These are phyloP conservation scores for Cossypha polioptera DNA, from an alignment of 2,797 vertebrate genomes.

Conservation along the genomic window DNA sequence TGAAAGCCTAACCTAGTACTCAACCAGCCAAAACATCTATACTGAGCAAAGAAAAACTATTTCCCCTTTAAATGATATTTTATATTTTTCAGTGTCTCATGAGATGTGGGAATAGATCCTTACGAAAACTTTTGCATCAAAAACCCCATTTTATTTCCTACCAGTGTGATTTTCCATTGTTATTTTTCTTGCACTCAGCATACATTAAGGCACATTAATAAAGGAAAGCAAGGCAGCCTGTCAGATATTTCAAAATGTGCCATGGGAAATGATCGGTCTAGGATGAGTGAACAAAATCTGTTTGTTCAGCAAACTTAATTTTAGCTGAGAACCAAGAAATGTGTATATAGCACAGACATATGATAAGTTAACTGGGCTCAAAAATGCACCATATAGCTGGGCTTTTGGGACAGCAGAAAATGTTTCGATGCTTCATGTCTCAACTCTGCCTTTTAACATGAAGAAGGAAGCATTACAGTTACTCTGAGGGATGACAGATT, in stretches of 20 bases:
- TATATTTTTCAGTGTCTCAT: neutral
- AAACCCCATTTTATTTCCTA: neutral
- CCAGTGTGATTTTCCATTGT: neutral
- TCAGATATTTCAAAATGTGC: neutral
- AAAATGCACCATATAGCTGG: neutral
- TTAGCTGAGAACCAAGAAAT: conserved; percentile 29
- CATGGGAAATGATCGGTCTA: conserved; percentile 31
- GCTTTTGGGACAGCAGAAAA: neutral
- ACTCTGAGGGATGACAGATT: neutral
- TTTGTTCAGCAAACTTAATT: conserved; percentile 61
- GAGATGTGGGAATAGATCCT: neutral
- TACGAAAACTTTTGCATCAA: neutral
- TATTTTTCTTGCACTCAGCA: neutral
- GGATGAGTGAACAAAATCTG: conserved; percentile 21
- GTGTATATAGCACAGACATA: neutral
- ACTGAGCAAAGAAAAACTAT: neutral
- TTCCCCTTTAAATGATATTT: neutral
- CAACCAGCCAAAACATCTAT: neutral
- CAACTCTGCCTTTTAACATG: neutral
- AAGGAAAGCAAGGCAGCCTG: conserved; percentile 14
- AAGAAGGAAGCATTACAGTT: neutral
- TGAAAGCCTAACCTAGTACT: neutral
- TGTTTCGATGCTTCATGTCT: neutral
- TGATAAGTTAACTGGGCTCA: neutral
- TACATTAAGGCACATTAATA: conserved; percentile 1